Evolutionary conservation across 2,888 invertebrate species (phyloP).

Genomic region (Cephus runcator): DNA sequence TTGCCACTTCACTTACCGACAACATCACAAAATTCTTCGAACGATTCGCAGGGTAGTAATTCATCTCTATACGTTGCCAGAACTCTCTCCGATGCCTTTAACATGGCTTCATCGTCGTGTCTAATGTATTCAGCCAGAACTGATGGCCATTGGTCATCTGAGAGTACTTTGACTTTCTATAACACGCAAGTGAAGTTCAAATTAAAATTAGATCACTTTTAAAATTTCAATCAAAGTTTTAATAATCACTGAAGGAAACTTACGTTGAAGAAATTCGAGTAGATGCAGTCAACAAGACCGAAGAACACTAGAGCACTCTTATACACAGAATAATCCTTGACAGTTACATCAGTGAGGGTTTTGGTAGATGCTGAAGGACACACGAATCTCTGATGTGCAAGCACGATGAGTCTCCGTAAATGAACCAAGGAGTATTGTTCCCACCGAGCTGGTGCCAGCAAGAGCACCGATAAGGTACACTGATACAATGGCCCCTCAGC

Average conservation of each 20-base stretch:
- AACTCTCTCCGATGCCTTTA: constrained; percentile 88
- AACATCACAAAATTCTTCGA: constrained; percentile 94
- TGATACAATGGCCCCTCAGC: constrained; percentile 94
- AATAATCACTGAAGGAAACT: constrained; percentile 33
- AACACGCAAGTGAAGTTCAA: constrained; percentile 37
- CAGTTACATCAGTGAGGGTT: constrained; percentile 67
- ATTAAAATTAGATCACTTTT: not conserved
- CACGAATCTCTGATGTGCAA: constrained; percentile 80
- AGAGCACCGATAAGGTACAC: constrained; percentile 81
- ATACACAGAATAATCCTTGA: constrained; percentile 82
- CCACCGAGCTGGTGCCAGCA: constrained; percentile 85
- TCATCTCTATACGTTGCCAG: constrained; percentile 87
- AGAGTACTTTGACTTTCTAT: constrained; percentile 76
- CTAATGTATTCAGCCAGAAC: constrained; percentile 93
- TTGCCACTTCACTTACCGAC: constrained; percentile 70
- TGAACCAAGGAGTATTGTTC: constrained; percentile 75
- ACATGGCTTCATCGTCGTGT: constrained; percentile 90
- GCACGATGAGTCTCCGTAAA: constrained; percentile 79
- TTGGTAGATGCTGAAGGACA: constrained; percentile 74
- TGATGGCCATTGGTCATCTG: constrained; percentile 88
- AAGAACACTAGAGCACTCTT: constrained; percentile 88
- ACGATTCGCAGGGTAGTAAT: constrained; percentile 87
- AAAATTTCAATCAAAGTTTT: not conserved
- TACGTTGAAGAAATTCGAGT: constrained; percentile 88
- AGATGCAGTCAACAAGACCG: constrained; percentile 86